Base-by-base conservation (phyloP, 2,888 invertebrate species). In the Dynastes tityus region DNA sequence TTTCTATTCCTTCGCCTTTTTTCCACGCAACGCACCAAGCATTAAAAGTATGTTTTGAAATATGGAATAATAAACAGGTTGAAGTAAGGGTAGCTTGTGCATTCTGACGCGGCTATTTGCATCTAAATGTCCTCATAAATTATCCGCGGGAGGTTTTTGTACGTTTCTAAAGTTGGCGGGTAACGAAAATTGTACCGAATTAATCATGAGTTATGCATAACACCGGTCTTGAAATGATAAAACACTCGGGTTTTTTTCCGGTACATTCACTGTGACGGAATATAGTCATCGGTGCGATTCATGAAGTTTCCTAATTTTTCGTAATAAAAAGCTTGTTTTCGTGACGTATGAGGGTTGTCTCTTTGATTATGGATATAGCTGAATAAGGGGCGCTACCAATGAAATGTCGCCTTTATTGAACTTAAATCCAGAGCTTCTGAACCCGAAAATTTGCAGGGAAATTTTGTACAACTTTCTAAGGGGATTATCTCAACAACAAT, bases 51-150 rank as follows among this genome's bases (percentile, higher is more conserved):
- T 68, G 51, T 29, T 68, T 68, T 51, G 51, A 68, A 68, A 68
- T 68, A 68, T 51, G 68, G 68, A 68, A 68, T 68, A 68, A 68
- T 68, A 68, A 68, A 68, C 68, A 68, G 68, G 68, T 51, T 51
- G 51, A 68, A 68, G 68, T 49, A 68, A 68, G 49, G 68, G 68
- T 29, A 68, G 49, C 27, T 68, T 68, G 68, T 68, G 68, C 68
- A 68, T 68, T 68, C 49, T 68, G 68, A 68, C 51, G 68, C 51
- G 29, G 51, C 51, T 51, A 68, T 68, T 68, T 68, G 68, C 68
- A 68, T 68, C 51, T 68, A 68, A 68, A 68, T 68, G 29, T 49
- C 49, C 22, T 49, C 51, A 13, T 51, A 68, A 51, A 68, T 51
- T 49, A 51, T 27, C 29, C 13, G 51, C 27, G 22, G 68, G 63